Evolutionary conservation across 1,140 invertebrate species (phyloP).

Genomic region (Eriocheir sinensis): DNA sequence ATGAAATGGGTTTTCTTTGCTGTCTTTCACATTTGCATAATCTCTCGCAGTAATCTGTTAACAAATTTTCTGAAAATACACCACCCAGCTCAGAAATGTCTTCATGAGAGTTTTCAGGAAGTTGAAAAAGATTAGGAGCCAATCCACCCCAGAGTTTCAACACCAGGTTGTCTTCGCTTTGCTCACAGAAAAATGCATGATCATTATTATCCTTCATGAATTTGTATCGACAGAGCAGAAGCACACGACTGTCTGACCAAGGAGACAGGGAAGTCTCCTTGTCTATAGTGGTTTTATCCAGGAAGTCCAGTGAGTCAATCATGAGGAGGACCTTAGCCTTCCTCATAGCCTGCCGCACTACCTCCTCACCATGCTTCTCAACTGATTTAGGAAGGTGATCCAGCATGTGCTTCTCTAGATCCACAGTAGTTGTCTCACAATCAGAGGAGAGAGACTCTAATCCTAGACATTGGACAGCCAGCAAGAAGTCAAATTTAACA

Average conservation of each 20-base stretch:
- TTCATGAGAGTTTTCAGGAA: neutral
- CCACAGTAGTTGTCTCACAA: neutral
- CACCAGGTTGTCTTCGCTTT: conserved; percentile 47
- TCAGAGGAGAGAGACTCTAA: neutral
- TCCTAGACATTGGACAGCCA: conserved; percentile 56
- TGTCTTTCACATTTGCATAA: neutral
- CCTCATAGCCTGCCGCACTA: neutral
- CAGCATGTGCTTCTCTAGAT: conserved; percentile 35
- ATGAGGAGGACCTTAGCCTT: conserved; percentile 54
- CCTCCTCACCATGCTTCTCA: conserved; percentile 48
- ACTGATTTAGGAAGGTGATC: conserved; percentile 39
- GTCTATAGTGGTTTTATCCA: neutral
- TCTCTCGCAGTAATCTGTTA: conserved; percentile 48
- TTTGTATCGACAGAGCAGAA: conserved; percentile 27
- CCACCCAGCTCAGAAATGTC: conserved; percentile 26
- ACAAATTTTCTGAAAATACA: conserved; percentile 39
- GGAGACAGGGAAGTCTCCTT: conserved; percentile 14
- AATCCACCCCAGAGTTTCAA: conserved; percentile 60
- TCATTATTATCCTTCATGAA: neutral
- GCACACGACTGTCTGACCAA: neutral
- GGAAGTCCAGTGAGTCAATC: conserved; percentile 51
- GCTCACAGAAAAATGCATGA: neutral
- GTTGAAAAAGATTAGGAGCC: neutral
- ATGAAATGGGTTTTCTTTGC: neutral
- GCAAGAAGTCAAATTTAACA: neutral